These are phyloP conservation scores for Parthenolecanium corni DNA, from an alignment of 2,888 invertebrate genomes.

Conservation along the genomic window DNA sequence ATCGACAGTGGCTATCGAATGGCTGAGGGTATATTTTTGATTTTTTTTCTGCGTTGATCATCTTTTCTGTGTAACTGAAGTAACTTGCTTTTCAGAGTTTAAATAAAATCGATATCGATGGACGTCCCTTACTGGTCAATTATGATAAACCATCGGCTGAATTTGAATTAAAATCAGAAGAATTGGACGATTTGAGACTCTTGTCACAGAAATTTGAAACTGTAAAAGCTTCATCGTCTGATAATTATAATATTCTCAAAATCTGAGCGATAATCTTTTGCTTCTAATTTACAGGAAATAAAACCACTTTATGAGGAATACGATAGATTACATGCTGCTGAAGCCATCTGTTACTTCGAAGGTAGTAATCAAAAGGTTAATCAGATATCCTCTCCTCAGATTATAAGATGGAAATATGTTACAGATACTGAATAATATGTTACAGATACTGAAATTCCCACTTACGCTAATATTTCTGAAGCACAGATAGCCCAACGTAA, in stretches of 20 bases:
- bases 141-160: constrained; percentile 18
- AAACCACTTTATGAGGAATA: constrained; percentile 13
- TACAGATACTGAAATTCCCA: background rate
- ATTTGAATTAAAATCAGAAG: constrained; percentile 14
- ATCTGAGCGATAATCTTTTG: no score
- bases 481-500: background rate
- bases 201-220: constrained; percentile 15
- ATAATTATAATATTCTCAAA: background rate
- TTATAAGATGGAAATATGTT: no score
- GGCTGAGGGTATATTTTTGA: constrained; percentile 30
- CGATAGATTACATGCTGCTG: background rate
- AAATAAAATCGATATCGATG: constrained; percentile 27
- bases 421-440: background rate
- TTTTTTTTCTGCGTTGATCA: background rate
- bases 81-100: constrained; percentile 20
- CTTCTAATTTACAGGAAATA: constrained; percentile 4
- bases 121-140: constrained; percentile 26
- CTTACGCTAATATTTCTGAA: background rate
- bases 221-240: background rate
- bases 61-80: background rate
- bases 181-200: constrained; percentile 5
- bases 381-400: no score
- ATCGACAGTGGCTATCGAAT: constrained; percentile 29
- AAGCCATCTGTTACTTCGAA: background rate
- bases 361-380: no score